Conservation (phyloP, 1,140 invertebrate species). For the Lasioglossum baleicum region DNA sequence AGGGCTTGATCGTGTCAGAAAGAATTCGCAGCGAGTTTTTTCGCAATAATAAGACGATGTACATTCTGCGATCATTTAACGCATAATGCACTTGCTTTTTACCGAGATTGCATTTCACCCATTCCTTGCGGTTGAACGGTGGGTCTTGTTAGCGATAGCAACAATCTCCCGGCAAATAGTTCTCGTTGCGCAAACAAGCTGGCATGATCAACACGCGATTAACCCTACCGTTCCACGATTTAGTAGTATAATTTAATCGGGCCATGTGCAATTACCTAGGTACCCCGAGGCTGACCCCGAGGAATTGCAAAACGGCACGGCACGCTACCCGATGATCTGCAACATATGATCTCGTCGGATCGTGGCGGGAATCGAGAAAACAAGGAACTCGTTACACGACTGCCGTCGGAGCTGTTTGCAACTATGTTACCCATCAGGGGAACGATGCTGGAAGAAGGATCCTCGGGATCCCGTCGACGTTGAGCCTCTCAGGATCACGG, state of each 20-base stretch:
- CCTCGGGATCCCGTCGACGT: slow-evolving; percentile 7
- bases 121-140: background rate
- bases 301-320: slow-evolving; percentile 21
- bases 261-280: slow-evolving; percentile 32
- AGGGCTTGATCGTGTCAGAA: too few relatives aligned
- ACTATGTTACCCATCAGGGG: slow-evolving; percentile 12
- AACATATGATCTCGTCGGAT: slow-evolving; percentile 11
- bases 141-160: slow-evolving; percentile 26
- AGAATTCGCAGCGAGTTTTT: too few relatives aligned
- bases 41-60: too few relatives aligned
- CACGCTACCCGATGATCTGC: slow-evolving; percentile 12
- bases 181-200: slow-evolving; percentile 12
- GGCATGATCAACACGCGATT: slow-evolving; percentile 12
- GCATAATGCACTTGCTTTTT: background rate
- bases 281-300: background rate
- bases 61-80: background rate
- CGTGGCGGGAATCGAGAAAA: background rate
- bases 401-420: slow-evolving; percentile 6
- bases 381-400: slow-evolving; percentile 17
- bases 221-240: slow-evolving; percentile 17
- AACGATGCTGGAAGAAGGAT: too few relatives aligned
- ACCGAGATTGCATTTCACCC: background rate
- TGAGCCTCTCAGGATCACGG: slow-evolving; percentile 21
- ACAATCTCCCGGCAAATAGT: background rate
- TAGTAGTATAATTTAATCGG: slow-evolving; percentile 38